phyloP scores from a whole-genome alignment of 2,888 invertebrate species.

The Cotesia congregata region DNA sequence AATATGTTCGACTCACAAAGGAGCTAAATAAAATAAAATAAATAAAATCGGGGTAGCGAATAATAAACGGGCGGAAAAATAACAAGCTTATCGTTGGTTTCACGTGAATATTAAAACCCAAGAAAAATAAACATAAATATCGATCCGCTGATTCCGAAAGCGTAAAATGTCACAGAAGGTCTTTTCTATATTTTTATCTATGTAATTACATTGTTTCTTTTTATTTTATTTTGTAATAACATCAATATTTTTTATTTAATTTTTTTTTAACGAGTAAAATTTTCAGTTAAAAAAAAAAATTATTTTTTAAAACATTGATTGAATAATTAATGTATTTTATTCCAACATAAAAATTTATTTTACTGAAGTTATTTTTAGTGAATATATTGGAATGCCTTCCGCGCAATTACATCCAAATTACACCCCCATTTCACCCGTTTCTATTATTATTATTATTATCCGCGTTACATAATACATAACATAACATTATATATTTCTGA shows the following conservation, averaged over 20 bases:
- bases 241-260: too few relatives aligned
- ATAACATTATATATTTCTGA: background rate
- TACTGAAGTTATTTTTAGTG: too few relatives aligned
- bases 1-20: background rate
- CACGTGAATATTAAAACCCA: constrained; percentile 1
- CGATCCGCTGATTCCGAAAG: background rate
- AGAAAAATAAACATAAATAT: constrained; percentile 13
- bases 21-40: background rate
- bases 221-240: background rate
- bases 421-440: background rate
- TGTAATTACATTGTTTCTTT: background rate
- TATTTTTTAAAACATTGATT: too few relatives aligned
- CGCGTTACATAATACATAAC: background rate
- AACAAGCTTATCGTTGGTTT: background rate
- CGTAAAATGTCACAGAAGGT: constrained; percentile 2
- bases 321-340: too few relatives aligned
- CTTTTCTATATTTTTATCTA: background rate
- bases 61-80: constrained; percentile 5
- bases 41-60: background rate
- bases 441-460: background rate
- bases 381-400: too few relatives aligned
- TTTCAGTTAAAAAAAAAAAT: too few relatives aligned
- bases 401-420: too few relatives aligned
- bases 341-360: too few relatives aligned
- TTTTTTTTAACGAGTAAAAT: too few relatives aligned